Percentiles rank a stretch among this genome's conserved stretches.
Conservation (phyloP, 2,888 invertebrate genomes). For the Troides helena region DNA sequence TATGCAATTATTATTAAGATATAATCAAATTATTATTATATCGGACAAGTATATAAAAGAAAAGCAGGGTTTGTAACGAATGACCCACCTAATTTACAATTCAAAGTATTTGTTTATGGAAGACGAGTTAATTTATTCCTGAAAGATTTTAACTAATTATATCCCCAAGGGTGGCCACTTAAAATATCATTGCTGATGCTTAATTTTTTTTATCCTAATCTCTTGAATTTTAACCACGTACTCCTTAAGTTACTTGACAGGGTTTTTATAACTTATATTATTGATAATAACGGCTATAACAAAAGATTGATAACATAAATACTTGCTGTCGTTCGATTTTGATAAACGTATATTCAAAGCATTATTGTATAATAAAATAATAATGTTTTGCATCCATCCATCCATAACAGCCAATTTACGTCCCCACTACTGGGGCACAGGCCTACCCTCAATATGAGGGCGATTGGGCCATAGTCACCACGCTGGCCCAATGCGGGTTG, state of each 20-base stretch:
- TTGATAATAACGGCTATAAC: too few relatives aligned
- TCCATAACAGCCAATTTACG: too few relatives aligned
- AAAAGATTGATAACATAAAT: too few relatives aligned
- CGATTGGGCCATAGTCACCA: too few relatives aligned
- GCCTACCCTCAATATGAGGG: too few relatives aligned
- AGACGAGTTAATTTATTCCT: constrained; percentile 61
- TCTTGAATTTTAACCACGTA: not conserved
- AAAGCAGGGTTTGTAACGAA: constrained; percentile 42
- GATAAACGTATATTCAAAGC: too few relatives aligned
- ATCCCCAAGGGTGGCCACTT: not conserved
- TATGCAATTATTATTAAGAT: not conserved
- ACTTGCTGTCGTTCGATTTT: too few relatives aligned
- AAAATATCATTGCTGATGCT: not conserved
- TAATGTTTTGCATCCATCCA: too few relatives aligned
- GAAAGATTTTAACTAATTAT: constrained; percentile 55
- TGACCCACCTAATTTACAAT: constrained; percentile 62
- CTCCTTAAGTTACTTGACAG: too few relatives aligned
- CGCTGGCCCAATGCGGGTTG: too few relatives aligned
- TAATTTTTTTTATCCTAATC: not conserved
- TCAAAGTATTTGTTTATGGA: constrained; percentile 62
- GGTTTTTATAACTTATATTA: too few relatives aligned
- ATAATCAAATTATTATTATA: not conserved
- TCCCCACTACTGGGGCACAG: too few relatives aligned
- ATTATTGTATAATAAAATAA: not conserved
- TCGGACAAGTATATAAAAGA: not conserved